These are phyloP conservation scores for Sylvia borin DNA, from an alignment of 2,797 vertebrate genomes.

Conservation along the genomic window DNA sequence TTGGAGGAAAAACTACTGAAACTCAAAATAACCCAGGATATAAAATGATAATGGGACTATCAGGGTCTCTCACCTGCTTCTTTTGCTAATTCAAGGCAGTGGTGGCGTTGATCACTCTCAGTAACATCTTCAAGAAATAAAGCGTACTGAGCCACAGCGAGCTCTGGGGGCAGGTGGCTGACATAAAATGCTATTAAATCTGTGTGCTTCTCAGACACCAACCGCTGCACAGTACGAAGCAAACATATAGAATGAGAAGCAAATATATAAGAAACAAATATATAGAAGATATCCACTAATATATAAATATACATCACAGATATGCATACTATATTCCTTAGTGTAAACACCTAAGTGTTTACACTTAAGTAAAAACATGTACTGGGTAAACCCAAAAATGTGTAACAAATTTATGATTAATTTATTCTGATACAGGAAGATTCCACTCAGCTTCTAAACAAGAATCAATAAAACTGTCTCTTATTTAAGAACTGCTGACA, in stretches of 20 bases:
- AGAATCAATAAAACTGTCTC: background rate
- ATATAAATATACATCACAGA: background rate
- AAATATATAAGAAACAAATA: background rate
- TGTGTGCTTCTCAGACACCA: conserved; percentile 87
- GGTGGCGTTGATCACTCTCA: conserved; percentile 86
- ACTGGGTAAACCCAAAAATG: background rate
- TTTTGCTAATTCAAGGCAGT: conserved; percentile 88
- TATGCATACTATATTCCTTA: background rate
- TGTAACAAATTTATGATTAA: background rate
- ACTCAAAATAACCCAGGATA: background rate
- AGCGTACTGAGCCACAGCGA: conserved; percentile 88
- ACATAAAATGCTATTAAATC: conserved; percentile 92
- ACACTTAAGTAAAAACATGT: background rate
- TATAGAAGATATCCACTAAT: background rate
- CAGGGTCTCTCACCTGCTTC: conserved; percentile 83
- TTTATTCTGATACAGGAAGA: background rate
- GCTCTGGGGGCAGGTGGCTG: conserved; percentile 87
- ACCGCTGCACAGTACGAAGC: conserved; percentile 65
- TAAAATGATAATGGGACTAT: background rate
- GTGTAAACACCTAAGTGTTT: background rate
- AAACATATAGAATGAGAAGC: background rate
- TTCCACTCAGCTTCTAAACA: background rate
- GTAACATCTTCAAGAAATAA: conserved; percentile 88
- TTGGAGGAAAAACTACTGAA: background rate
- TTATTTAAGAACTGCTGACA: background rate